Evolutionary conservation across 2,113 vertebrate genomes (phyloP), one percentile per base, ranked within the genome.

Genomic region (Epinephelus cyanopodus): DNA sequence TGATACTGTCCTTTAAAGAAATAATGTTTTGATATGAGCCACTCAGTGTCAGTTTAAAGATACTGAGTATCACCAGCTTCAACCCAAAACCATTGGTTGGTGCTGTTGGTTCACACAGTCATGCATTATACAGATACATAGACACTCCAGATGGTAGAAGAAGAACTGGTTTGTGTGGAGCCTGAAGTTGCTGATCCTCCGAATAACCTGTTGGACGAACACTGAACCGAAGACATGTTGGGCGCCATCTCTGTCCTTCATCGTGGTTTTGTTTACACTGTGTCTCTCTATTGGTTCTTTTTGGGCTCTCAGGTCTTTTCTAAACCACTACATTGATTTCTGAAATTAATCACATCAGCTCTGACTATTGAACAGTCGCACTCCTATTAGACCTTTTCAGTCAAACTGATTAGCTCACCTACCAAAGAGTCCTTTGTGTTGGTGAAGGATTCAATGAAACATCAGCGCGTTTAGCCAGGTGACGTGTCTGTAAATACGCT

Each of bases 231-330:
- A 84, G 69, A 58, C 64, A 54, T 2, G 25, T 47, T n/a, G 42
- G 45, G 29, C 61, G 3, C 53, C 11, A 11, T 73, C 70, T 75
- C 33, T 29, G 19, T 77, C 47, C 27, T 54, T 60, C 70, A 33
- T 47, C 64, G 52, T 50, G 66, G 5, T 53, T 53, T 8, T n/a
- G 72, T 86, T 89, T 82, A 74, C 77, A 77, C 25, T 0, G 12
- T 25, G 21, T 84, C 70, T 76, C 15, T 69, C 56, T 81, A 1
- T 77, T 27, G 52, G 53, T 79, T 86, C 52, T 83, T 75, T 37
- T 73, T 62, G 39, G 79, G 58, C 78, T 87, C 82, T 89, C 73
- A 71, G 73, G 84, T 71, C 71, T 89, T 87, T 84, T 77, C 71
- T 64, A 65, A 76, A 48, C 54, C 57, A 63, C 57, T 73, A 23